phyloP scores from a whole-genome alignment of 2,888 invertebrate species.

The Yponomeuta cagnagella region DNA sequence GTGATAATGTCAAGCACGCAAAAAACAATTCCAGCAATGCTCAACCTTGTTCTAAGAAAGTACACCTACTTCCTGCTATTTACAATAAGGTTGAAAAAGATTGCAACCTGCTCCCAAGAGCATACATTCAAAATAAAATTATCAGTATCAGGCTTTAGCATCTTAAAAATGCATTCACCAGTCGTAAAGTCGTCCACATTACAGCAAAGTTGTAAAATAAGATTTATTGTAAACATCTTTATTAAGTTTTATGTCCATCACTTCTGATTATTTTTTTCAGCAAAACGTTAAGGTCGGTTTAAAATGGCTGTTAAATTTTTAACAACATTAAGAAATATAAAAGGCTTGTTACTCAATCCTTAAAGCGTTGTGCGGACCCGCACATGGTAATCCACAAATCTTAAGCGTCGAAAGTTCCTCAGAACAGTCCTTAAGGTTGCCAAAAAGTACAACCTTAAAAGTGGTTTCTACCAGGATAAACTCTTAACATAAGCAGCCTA shows the following conservation, averaged over 20 bases:
- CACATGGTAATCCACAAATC: too few relatives aligned
- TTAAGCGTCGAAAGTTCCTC: too few relatives aligned
- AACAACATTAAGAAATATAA: background rate
- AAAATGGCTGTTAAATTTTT: background rate
- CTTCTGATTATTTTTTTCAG: background rate
- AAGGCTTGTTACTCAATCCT: background rate
- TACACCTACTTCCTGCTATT: too few relatives aligned
- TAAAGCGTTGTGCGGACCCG: background rate
- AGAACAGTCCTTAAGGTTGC: too few relatives aligned
- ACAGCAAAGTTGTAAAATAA: slow-evolving; percentile 45
- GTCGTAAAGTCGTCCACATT: slow-evolving; percentile 49
- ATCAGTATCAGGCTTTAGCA: slow-evolving; percentile 30
- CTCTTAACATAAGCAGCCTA: too few relatives aligned
- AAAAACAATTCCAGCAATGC: background rate
- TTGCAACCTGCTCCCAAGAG: too few relatives aligned
- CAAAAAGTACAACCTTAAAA: background rate
- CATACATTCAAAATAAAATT: slow-evolving; percentile 26
- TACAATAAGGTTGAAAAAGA: too few relatives aligned
- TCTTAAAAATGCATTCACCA: slow-evolving; percentile 46
- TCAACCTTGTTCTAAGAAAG: too few relatives aligned
- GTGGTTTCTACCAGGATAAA: background rate
- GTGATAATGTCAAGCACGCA: background rate
- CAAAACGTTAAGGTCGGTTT: background rate
- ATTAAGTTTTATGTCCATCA: slow-evolving; percentile 19
- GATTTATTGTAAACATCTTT: slow-evolving; percentile 53